Evolutionary conservation across 2,888 invertebrate species (phyloP).

Genomic region (Eristalis arbustorum): DNA sequence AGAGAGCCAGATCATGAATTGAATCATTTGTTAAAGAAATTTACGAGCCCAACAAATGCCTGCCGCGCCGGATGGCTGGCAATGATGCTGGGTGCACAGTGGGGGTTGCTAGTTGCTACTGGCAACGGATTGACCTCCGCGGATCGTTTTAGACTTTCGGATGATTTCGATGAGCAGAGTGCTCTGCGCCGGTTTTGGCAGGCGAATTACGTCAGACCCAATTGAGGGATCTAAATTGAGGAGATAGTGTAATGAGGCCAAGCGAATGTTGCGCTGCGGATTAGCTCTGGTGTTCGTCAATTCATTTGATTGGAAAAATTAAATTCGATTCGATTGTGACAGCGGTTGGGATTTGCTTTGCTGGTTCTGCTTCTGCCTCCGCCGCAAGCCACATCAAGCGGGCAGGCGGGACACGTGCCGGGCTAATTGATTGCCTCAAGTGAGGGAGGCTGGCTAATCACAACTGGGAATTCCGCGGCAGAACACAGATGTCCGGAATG

Average conservation of each 20-base stretch:
- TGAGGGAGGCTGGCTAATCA: background rate
- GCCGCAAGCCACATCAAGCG: background rate
- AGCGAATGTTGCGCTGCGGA: background rate
- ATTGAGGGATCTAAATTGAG: slow-evolving; percentile 29
- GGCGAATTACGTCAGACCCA: slow-evolving; percentile 34
- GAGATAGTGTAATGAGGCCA: slow-evolving; percentile 43
- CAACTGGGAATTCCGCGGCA: background rate
- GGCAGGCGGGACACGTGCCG: slow-evolving; percentile 25
- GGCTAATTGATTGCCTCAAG: slow-evolving; percentile 43
- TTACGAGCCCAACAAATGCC: slow-evolving; percentile 55
- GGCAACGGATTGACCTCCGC: slow-evolving; percentile 1
- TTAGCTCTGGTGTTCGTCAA: slow-evolving; percentile 4
- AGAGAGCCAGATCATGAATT: slow-evolving; percentile 57
- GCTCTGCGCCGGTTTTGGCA: background rate
- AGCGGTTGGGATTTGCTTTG: slow-evolving; percentile 44
- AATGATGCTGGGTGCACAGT: slow-evolving; percentile 8
- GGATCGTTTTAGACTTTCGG: slow-evolving; percentile 20
- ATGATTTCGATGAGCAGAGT: background rate
- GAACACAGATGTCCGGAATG: background rate
- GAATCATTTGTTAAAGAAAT: slow-evolving; percentile 63
- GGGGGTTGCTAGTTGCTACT: slow-evolving; percentile 28
- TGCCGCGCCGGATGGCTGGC: background rate
- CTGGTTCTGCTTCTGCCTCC: background rate
- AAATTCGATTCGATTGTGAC: slow-evolving; percentile 47
- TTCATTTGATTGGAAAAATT: slow-evolving; percentile 26